A percentile compares a stretch with the other conserved stretches of the same genome.
Conservation (phyloP, 2,888 invertebrate species). For the Nymphalis c-album region DNA sequence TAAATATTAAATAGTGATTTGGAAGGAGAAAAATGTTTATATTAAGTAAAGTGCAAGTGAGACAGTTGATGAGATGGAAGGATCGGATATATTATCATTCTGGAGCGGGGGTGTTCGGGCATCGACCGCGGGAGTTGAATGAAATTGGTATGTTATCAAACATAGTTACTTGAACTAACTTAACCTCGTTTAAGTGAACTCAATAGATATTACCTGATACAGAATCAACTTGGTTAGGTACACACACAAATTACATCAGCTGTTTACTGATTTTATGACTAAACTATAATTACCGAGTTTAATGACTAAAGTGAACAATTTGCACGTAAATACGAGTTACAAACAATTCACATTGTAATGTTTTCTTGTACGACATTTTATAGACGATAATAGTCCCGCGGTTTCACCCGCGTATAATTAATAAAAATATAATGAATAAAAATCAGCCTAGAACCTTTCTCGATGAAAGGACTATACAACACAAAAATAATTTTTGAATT, state of each 20-base stretch:
- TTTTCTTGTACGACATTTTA: background rate
- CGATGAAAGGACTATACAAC: too few relatives aligned
- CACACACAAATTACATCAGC: background rate
- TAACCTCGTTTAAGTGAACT: too few relatives aligned
- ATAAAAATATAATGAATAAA: too few relatives aligned
- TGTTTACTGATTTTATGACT: too few relatives aligned
- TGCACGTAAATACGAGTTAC: background rate
- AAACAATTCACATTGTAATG: background rate
- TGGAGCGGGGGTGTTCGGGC: conserved; percentile 82
- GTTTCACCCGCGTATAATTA: too few relatives aligned
- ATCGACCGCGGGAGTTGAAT: conserved; percentile 69
- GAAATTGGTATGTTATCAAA: conserved; percentile 60
- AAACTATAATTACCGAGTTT: background rate
- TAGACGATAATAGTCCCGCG: too few relatives aligned
- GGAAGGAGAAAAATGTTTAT: conserved; percentile 56
- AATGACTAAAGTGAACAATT: background rate
- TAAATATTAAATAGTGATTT: conserved; percentile 30
- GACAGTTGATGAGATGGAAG: conserved; percentile 57
- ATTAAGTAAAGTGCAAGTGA: conserved; percentile 57
- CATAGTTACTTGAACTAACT: too few relatives aligned
- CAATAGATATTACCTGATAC: background rate
- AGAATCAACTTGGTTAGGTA: background rate
- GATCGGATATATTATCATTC: conserved; percentile 76
- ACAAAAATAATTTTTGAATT: too few relatives aligned
- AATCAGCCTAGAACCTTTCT: too few relatives aligned